Evolutionary conservation across 2,797 vertebrate species (phyloP).

Genomic region (Amphiprion clarkii): DNA sequence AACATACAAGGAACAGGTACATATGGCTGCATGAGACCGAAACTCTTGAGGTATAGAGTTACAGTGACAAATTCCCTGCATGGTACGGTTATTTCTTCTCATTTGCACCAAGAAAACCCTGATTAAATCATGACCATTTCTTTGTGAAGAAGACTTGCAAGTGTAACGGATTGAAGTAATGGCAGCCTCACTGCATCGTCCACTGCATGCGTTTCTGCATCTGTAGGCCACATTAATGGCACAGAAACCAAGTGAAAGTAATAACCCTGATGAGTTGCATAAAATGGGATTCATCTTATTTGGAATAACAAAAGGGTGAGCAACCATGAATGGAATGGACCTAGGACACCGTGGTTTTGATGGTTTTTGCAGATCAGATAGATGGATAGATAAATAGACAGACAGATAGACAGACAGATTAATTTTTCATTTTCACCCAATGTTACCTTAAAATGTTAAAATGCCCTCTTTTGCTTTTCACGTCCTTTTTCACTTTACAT

Average conservation of each 20-base stretch:
- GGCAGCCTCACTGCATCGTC: constrained; percentile 21
- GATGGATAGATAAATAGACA: too few species aligned
- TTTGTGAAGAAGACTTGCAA: constrained; percentile 44
- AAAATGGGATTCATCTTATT: constrained; percentile 20
- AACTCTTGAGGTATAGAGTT: constrained; percentile 1
- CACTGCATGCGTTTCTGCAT: constrained; percentile 36
- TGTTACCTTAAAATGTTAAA: too few species aligned
- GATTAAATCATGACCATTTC: constrained; percentile 50
- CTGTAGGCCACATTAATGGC: constrained; percentile 9
- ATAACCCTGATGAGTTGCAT: neutral
- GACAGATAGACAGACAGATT: too few species aligned
- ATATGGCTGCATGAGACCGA: constrained; percentile 11
- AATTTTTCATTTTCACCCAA: too few species aligned
- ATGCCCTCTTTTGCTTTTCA: too few species aligned
- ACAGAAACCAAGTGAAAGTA: constrained; percentile 27
- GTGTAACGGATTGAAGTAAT: constrained; percentile 65
- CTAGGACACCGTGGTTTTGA: too few species aligned
- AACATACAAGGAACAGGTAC: neutral
- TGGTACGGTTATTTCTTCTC: constrained; percentile 40
- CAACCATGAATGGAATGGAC: neutral
- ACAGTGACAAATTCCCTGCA: constrained; percentile 19
- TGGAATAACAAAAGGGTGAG: constrained; percentile 3
- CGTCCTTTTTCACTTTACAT: too few species aligned
- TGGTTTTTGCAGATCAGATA: neutral
- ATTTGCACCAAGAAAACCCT: constrained; percentile 44